Evolutionary conservation across 2,888 invertebrate species (phyloP), one percentile per base, ranked within the genome.

Genomic region (Pilophorus perplexus): DNA sequence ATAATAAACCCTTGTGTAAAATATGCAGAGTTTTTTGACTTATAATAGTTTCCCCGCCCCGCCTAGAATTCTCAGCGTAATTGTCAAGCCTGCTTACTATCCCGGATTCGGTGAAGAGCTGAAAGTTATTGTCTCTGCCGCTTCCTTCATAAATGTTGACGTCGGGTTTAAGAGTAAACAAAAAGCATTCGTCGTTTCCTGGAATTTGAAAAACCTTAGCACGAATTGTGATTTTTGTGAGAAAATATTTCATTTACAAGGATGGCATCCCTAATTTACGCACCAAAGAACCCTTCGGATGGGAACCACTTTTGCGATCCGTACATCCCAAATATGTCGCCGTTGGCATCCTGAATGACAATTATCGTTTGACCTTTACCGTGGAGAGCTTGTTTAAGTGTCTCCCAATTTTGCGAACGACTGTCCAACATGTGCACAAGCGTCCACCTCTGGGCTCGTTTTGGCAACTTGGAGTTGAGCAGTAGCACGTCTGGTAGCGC

Each of bases 311-410:
- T 37, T n/a, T 55, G 38, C 33, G 55, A 38, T 22, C 22, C 37
- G 23, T 55, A 55, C 55, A 55, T 55, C 38, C 55, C 55, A 22
- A 55, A 55, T 22, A 55, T 37, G 18, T 55, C 55, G 20, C 55
- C 55, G 20, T 55, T 55, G 3, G 38, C 16, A 55, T 55, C 55
- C 55, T 55, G 55, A n/a, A 55, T 38, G 6, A 55, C 55, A 22
- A 55, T 55, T 2, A 55, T 1, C 2, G 55, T 55, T 37, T 38
- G 55, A 12, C 55, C 14, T 38, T 20, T 55, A 23, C 55, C 55
- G 12, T 38, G 22, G 3, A 55, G 20, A 20, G 20, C 18, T 16
- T 55, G 55, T 22, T 55, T 55, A n/a, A 55, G 23, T 18, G 37
- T 22, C 6, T 38, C 55, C 55, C 55, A 55, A 16, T 55, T 38